Percentiles rank a stretch among this genome's conserved stretches.
These are phyloP conservation scores for Scaptomyza parva DNA, from an alignment of 2,888 invertebrate species.

Conservation along the genomic window DNA sequence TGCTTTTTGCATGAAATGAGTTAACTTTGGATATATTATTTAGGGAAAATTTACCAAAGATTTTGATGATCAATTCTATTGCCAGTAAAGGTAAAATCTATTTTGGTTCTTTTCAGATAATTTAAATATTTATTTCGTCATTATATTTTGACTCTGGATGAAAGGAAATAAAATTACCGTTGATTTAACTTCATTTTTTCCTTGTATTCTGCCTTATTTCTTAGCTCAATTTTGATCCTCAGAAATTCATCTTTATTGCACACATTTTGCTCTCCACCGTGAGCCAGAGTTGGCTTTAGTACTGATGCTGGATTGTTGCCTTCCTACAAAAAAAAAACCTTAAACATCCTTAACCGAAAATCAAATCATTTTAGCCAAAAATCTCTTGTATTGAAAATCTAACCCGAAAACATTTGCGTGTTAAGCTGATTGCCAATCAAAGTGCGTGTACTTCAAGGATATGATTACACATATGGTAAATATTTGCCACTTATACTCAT, in stretches of 20 bases:
- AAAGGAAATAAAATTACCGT: background rate
- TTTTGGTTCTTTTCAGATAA: background rate
- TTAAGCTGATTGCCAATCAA: background rate
- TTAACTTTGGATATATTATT: background rate
- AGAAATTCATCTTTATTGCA: too few species aligned
- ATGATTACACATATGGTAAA: slow-evolving; percentile 10
- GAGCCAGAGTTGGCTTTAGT: too few species aligned
- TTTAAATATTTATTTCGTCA: background rate
- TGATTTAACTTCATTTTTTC: too few species aligned
- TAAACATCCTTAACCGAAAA: too few species aligned
- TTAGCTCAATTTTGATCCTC: too few species aligned
- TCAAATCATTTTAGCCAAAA: too few species aligned
- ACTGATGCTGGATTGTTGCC: too few species aligned
- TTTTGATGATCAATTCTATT: background rate
- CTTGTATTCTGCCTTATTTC: too few species aligned
- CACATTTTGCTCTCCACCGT: too few species aligned
- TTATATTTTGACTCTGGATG: background rate
- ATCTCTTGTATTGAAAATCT: background rate
- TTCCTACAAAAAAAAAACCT: too few species aligned
- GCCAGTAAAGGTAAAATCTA: background rate
- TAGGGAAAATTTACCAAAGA: background rate
- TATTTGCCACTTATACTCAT: slow-evolving; percentile 32
- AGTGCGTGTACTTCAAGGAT: background rate
- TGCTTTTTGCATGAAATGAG: background rate
- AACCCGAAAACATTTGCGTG: too few species aligned